Evolutionary conservation across 2,113 vertebrate genomes (phyloP).

Genomic region (Peromyscus leucopus): DNA sequence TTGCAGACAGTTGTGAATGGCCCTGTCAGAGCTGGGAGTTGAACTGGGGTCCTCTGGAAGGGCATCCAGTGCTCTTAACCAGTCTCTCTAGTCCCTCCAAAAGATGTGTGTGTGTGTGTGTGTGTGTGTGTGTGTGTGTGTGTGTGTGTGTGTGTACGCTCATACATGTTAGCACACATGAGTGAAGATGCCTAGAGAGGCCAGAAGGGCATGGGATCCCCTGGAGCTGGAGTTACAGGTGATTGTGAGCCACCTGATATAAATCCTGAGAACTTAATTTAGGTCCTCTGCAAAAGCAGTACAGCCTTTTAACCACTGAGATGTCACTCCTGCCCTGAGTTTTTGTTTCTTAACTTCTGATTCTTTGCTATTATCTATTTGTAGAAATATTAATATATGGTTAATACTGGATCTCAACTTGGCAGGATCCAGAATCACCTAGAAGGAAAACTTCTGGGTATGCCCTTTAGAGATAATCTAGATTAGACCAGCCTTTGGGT

Average conservation of each 20-base stretch:
- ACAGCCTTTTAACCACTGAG: neutral
- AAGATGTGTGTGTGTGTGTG: neutral
- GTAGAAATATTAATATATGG: neutral
- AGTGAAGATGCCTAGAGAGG: neutral
- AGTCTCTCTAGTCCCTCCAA: neutral
- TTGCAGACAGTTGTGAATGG: neutral
- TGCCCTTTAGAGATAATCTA: neutral
- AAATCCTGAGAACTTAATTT: neutral
- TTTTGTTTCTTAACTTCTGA: neutral
- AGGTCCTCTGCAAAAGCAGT: neutral
- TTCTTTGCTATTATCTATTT: neutral
- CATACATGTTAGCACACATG: accelerated
- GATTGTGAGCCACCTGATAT: neutral
- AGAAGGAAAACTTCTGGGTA: neutral
- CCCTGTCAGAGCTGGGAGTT: neutral
- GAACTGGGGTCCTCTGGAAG: neutral
- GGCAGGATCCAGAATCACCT: neutral
- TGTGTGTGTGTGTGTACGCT: neutral
- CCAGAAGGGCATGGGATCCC: accelerated
- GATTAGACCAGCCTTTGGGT: neutral
- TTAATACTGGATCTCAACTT: neutral
- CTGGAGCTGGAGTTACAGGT: neutral
- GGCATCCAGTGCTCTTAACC: neutral
- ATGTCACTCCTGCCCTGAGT: neutral
- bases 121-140: neutral